These are phyloP conservation scores for Agelaius phoeniceus DNA, from an alignment of 2,113 vertebrate genomes.

Conservation along the genomic window DNA sequence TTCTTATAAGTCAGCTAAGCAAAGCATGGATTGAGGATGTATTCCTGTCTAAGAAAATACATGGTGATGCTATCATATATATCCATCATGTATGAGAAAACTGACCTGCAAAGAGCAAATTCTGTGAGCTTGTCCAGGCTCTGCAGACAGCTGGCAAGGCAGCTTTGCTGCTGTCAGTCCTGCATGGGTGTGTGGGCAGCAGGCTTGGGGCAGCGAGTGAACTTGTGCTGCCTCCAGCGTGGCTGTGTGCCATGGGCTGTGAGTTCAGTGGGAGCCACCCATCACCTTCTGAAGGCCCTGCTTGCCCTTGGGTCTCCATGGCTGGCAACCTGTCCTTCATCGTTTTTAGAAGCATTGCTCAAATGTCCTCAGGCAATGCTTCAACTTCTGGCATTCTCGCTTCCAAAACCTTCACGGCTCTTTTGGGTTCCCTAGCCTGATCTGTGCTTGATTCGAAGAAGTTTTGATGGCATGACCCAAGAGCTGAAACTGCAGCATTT, in stretches of 20 bases:
- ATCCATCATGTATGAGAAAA: background rate
- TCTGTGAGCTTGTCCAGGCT: background rate
- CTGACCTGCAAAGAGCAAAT: background rate
- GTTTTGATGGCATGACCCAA: background rate
- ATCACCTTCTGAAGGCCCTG: background rate
- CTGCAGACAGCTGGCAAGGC: background rate
- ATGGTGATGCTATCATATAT: rapidly evolving
- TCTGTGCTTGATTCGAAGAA: background rate
- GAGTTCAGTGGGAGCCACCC: background rate
- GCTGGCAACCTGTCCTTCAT: background rate
- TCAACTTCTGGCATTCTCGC: background rate
- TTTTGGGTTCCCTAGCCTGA: background rate
- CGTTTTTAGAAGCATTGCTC: background rate
- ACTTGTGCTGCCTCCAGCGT: background rate
- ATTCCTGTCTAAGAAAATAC: background rate
- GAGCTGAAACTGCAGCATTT: background rate
- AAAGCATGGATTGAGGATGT: background rate
- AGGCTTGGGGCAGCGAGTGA: rapidly evolving
- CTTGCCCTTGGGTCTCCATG: background rate
- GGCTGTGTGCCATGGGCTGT: background rate
- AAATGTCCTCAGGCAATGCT: background rate
- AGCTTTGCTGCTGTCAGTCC: background rate
- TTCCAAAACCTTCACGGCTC: background rate
- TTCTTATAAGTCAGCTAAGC: background rate
- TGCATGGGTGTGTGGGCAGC: rapidly evolving